Evolutionary conservation across 2,888 invertebrate species (phyloP), one percentile per base, ranked within the genome.

Genomic region (Lasioglossum marginatum): DNA sequence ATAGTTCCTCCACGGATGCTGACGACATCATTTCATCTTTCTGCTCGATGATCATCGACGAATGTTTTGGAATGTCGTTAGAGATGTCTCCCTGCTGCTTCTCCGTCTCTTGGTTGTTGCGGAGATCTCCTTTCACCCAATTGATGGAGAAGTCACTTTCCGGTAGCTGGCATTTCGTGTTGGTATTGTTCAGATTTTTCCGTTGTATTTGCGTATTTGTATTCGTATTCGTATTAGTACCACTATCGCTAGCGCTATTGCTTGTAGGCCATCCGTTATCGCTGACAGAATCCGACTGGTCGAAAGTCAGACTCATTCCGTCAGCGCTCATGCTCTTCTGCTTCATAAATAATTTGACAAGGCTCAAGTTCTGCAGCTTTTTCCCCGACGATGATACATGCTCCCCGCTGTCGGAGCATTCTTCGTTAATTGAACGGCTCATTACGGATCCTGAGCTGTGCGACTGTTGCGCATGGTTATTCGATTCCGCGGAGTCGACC

Each of bases 291-390:
- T 94, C 95, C 70, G 98, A 96, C 89, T 98, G 97, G 94, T 98
- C 98, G 96, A 97, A 97, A 79, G 97, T 97, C 34, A 96, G 95
- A 82, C 97, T 96, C 91, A 97, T 97, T 82, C 97, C 97, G 94
- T 98, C 98, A 80, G 97, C 97, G 89, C 98, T 97, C 95, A 97
- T 97, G 94, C 98, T 98, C 95, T 98, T 98, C 94, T 98, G 98
- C 95, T 98, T 98, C 96, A 98, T 98, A 94, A 98, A 98, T 89
- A 98, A 96, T 95, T 98, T 98, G 70, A 98, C 98, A 93, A 98
- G 96, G 95, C 97, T 98, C 94, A 98, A 97, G 90, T 97, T 97
- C 93, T 97, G 97, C 87, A 97, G 97, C 91, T 97, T 95, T 71
- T 94, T 94, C 5, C 91, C 92, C 14, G 90, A 80, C n/a, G 90